Conservation (phyloP, 2,888 invertebrate genomes). For the Coelinius sp. region DNA sequence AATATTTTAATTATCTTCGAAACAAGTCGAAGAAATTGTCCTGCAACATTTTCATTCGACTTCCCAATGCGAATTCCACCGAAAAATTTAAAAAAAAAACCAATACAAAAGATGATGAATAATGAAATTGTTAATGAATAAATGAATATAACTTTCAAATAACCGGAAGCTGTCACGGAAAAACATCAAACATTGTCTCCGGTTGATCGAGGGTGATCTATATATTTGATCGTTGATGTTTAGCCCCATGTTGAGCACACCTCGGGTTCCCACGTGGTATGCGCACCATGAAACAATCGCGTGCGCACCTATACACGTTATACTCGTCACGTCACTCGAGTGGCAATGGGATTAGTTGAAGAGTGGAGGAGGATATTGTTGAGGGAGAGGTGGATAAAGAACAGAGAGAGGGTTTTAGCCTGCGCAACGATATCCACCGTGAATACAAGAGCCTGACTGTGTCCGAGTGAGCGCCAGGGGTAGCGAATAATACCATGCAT, state of each 20-base stretch:
- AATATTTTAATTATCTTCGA: too few relatives aligned
- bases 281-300: constrained; percentile 53
- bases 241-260: constrained; percentile 57
- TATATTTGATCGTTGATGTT: constrained; percentile 61
- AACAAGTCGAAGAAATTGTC: too few relatives aligned
- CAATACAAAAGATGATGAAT: too few relatives aligned
- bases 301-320: constrained; percentile 64
- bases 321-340: constrained; percentile 63
- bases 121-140: too few relatives aligned
- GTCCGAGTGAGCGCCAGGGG: constrained; percentile 42
- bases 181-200: constrained; percentile 19
- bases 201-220: constrained; percentile 30
- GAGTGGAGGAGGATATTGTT: constrained; percentile 48
- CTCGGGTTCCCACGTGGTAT: constrained; percentile 65
- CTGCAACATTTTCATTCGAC: too few relatives aligned
- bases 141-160: not conserved
- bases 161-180: not conserved
- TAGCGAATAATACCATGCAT: constrained; percentile 52
- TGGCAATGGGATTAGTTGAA: constrained; percentile 65
- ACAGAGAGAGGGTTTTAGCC: not conserved
- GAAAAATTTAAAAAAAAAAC: too few relatives aligned
- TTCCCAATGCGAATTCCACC: too few relatives aligned
- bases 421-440: not conserved
- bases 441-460: not conserved
- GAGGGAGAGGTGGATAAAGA: constrained; percentile 1